A percentile compares a stretch with the other conserved stretches of the same genome.
Evolutionary conservation across 2,888 invertebrate genomes (phyloP).

Genomic region (Lymantria dispar): DNA sequence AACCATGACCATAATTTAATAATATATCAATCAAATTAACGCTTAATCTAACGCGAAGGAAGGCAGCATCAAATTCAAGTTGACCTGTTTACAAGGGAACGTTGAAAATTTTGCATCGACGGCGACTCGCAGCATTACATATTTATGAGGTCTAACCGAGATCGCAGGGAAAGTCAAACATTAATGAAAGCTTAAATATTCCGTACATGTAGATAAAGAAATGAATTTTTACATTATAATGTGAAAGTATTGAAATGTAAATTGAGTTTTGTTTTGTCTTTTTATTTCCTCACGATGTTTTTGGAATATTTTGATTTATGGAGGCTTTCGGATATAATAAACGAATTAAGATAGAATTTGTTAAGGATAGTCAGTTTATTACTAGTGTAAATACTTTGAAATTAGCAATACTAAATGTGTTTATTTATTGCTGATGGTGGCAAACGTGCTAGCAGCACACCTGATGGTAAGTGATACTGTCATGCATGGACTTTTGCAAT

Average conservation of each 20-base stretch:
- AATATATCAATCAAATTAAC: constrained; percentile 27
- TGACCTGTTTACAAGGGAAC: constrained; percentile 65
- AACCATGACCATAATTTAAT: background rate
- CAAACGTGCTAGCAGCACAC: no score
- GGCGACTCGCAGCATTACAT: constrained; percentile 67
- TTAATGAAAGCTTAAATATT: constrained; percentile 79
- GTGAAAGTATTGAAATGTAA: constrained; percentile 57
- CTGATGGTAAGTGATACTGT: no score
- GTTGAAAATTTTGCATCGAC: constrained; percentile 62
- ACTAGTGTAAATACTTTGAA: no score
- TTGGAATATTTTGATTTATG: background rate
- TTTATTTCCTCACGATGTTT: background rate
- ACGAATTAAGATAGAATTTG: no score
- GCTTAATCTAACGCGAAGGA: constrained; percentile 43
- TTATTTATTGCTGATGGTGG: no score
- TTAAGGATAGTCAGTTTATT: no score
- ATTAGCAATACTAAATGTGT: no score
- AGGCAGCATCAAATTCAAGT: constrained; percentile 59
- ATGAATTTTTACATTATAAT: constrained; percentile 72
- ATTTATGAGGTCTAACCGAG: constrained; percentile 75
- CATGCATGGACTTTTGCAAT: no score
- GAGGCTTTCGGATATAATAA: no score
- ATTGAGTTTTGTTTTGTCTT: constrained; percentile 41
- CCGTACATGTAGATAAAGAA: constrained; percentile 74
- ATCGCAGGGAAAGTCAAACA: constrained; percentile 77